Evolutionary conservation across 2,113 vertebrate genomes (phyloP).

Genomic region (Cardinalis cardinalis): DNA sequence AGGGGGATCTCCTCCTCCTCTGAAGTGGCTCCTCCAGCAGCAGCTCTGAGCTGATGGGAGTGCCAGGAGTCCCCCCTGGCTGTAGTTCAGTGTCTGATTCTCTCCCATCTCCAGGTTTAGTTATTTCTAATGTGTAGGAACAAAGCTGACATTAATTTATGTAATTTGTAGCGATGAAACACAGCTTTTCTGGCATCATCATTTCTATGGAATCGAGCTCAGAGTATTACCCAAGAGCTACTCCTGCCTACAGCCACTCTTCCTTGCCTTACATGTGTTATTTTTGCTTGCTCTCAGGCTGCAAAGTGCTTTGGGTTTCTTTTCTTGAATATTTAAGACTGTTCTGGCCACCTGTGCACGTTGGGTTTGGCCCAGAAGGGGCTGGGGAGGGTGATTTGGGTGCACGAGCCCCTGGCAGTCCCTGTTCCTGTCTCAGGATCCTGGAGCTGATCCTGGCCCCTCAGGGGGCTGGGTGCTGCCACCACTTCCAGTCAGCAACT

Average conservation of each 20-base stretch:
- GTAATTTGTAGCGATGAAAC: background rate
- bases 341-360: background rate
- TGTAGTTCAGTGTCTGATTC: background rate
- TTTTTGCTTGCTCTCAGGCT: conserved; percentile 25
- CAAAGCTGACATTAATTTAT: background rate
- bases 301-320: background rate
- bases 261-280: background rate
- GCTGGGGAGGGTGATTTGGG: background rate
- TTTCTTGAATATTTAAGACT: background rate
- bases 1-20: background rate
- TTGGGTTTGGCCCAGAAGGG: background rate
- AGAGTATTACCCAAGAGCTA: background rate
- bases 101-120: background rate
- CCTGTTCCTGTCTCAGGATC: background rate
- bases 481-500: background rate
- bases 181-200: background rate
- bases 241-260: background rate
- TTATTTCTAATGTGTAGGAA: background rate
- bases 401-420: background rate
- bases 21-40: background rate
- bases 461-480: background rate
- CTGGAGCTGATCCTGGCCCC: background rate
- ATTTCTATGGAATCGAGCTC: background rate
- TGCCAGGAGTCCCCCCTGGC: background rate
- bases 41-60: background rate